Evolutionary conservation across 2,888 invertebrate species (phyloP).

Genomic region (Keiferia lycopersicella): DNA sequence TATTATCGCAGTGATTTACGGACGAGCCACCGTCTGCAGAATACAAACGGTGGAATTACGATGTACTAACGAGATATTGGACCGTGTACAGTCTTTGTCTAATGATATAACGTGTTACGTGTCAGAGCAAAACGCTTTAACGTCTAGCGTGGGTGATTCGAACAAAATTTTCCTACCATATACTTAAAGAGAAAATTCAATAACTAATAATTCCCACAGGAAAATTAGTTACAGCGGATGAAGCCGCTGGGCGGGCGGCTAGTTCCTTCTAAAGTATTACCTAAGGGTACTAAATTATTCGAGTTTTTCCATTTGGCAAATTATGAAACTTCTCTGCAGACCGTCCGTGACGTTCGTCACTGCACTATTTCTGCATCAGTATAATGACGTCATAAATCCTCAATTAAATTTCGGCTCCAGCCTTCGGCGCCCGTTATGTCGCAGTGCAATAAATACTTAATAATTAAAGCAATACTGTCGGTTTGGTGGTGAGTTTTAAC

Average conservation of each 20-base stretch:
- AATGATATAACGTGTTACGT: background rate
- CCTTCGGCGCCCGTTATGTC: slow-evolving; percentile 26
- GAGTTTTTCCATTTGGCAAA: no score
- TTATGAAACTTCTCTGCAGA: slow-evolving; percentile 41
- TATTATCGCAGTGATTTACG: slow-evolving; percentile 76
- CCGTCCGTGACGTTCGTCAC: slow-evolving; percentile 46
- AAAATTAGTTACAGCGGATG: background rate
- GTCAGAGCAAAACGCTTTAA: no score
- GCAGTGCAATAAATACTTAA: slow-evolving; percentile 16
- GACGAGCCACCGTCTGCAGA: slow-evolving; percentile 66
- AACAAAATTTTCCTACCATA: no score
- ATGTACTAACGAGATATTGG: slow-evolving; percentile 35
- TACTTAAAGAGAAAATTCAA: no score
- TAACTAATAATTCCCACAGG: no score
- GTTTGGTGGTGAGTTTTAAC: background rate
- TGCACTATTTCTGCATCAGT: slow-evolving; percentile 75
- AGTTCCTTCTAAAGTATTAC: background rate
- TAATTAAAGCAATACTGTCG: background rate
- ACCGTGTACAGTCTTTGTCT: slow-evolving; percentile 2
- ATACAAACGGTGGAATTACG: slow-evolving; percentile 66
- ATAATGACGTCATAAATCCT: slow-evolving; percentile 75
- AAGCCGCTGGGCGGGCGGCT: no score
- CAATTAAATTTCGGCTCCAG: slow-evolving; percentile 62
- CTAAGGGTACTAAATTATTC: no score
- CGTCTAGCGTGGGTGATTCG: no score